Percentiles rank a stretch among this genome's conserved stretches.
phyloP scores from a whole-genome alignment of 2,797 vertebrate genomes.

The Oryzias dopingdopingensis region DNA sequence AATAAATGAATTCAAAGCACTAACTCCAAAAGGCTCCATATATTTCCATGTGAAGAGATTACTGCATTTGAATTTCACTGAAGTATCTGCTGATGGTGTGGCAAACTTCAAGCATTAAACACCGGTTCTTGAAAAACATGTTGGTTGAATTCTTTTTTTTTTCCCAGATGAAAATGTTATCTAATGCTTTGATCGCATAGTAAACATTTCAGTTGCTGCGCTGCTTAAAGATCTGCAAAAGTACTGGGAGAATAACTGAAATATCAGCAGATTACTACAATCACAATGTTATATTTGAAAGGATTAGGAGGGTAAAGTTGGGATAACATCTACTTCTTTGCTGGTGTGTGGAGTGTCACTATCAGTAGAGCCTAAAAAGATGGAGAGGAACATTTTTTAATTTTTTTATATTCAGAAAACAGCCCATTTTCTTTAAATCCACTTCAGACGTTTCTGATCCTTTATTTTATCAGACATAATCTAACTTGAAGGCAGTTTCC shows the following conservation, averaged over 20 bases:
- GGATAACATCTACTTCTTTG: neutral
- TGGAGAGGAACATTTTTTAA: too few species aligned
- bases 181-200: slow-evolving; percentile 21
- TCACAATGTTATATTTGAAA: too few species aligned
- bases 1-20: slow-evolving; percentile 60
- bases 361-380: too few species aligned
- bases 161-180: slow-evolving; percentile 21
- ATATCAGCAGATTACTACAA: slow-evolving; percentile 1
- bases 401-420: too few species aligned
- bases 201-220: slow-evolving; percentile 17
- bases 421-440: too few species aligned
- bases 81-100: slow-evolving; percentile 35
- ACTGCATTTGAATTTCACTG: slow-evolving; percentile 53
- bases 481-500: too few species aligned
- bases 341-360: too few species aligned
- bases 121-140: slow-evolving; percentile 14
- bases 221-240: slow-evolving; percentile 1
- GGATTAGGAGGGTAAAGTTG: neutral
- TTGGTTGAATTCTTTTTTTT: slow-evolving; percentile 17
- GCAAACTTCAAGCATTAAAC: slow-evolving; percentile 36
- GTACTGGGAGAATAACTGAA: neutral
- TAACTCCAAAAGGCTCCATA: slow-evolving; percentile 57
- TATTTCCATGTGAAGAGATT: slow-evolving; percentile 58
- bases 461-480: too few species aligned
- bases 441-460: too few species aligned